Conservation (phyloP, 2,113 vertebrate species). For the Bufo gargarizans region DNA sequence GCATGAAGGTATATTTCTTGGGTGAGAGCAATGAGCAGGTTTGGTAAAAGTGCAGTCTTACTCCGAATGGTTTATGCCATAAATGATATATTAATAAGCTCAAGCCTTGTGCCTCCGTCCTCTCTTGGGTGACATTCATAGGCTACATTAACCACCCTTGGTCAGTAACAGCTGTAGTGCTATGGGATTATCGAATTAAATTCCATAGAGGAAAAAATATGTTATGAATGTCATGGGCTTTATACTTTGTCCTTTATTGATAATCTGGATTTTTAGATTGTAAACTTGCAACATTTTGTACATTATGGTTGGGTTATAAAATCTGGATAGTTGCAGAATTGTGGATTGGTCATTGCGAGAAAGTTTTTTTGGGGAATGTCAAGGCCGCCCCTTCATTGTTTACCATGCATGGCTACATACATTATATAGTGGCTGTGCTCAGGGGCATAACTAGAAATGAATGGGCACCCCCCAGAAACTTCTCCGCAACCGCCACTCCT, state of each 20-base stretch:
- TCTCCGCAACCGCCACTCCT: too few species aligned
- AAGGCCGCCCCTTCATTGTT: too few species aligned
- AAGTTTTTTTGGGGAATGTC: too few species aligned
- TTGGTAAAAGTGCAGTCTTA: not conserved
- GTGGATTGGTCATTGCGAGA: not conserved
- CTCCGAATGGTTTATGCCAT: not conserved
- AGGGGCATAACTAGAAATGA: too few species aligned
- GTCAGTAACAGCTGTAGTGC: constrained; percentile 7
- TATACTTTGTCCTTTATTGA: not conserved
- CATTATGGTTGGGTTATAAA: not conserved
- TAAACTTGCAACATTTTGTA: not conserved
- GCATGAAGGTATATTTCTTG: not conserved
- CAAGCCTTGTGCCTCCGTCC: not conserved
- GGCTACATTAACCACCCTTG: not conserved
- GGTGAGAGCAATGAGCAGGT: not conserved
- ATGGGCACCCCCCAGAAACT: too few species aligned
- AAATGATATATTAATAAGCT: not conserved
- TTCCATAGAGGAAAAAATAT: not conserved
- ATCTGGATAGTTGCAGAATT: not conserved
- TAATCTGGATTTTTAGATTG: not conserved
- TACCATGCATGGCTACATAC: too few species aligned
- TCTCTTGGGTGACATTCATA: constrained; percentile 8
- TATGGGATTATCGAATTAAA: constrained; percentile 29
- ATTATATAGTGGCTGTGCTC: too few species aligned
- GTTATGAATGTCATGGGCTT: not conserved